phyloP scores from a whole-genome alignment of 1,140 invertebrate species.

The Drosophila saltans region DNA sequence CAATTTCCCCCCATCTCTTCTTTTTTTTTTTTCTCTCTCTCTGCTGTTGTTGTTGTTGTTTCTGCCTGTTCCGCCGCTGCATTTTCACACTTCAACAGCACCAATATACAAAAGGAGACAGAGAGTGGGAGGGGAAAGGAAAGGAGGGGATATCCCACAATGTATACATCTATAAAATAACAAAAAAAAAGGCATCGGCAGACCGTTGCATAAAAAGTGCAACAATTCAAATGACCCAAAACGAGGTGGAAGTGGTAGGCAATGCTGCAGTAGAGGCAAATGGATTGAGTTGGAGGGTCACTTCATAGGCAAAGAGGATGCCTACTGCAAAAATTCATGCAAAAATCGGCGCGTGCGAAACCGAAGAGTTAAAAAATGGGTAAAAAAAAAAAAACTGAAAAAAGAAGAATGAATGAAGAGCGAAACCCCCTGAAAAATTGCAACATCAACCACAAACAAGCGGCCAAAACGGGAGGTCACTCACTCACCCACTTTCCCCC shows the following conservation, averaged over 20 bases:
- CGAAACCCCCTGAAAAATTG: conserved; percentile 54
- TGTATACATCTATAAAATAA: conserved; percentile 10
- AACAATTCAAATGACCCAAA: conserved; percentile 74
- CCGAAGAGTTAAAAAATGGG: conserved; percentile 14
- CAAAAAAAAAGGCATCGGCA: conserved; percentile 31
- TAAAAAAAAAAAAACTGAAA: conserved; percentile 18
- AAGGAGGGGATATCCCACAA: background rate
- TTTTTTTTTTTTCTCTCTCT: conserved; percentile 45
- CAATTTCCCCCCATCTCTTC: conserved; percentile 29
- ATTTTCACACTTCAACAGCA: conserved; percentile 75
- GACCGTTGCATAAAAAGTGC: conserved; percentile 74
- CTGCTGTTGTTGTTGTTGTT: background rate
- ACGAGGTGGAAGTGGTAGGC: conserved; percentile 9
- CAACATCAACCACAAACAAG: conserved; percentile 73
- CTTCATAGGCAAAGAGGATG: conserved; percentile 26
- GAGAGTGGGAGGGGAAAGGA: no score
- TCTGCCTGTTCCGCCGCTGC: conserved; percentile 40
- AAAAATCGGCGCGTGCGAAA: conserved; percentile 53
- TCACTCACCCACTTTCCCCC: background rate
- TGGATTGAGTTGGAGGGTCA: background rate
- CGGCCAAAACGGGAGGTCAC: conserved; percentile 26
- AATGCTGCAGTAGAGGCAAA: background rate
- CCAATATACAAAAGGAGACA: background rate
- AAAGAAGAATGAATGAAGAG: conserved; percentile 9
- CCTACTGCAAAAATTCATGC: conserved; percentile 78